Percentiles rank a stretch among this genome's conserved stretches.
Evolutionary conservation across 1,140 invertebrate species (phyloP).

Genomic region (Conus ventricosus): DNA sequence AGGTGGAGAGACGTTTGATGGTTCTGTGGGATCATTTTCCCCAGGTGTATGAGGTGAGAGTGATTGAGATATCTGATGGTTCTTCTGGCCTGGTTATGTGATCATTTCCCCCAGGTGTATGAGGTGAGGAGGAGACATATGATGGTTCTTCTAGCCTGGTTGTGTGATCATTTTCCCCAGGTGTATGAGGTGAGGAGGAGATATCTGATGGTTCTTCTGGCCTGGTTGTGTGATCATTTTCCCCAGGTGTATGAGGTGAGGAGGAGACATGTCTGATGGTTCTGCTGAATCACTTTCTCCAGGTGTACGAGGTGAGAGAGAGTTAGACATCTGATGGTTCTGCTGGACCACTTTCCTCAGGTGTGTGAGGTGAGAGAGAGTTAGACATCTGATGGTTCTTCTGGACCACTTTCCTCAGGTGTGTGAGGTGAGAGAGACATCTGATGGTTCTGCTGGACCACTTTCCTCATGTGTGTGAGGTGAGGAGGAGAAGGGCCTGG

Average conservation of each 20-base stretch:
- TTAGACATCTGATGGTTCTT: background rate
- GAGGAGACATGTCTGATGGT: background rate
- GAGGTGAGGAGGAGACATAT: too few species aligned
- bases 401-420: constrained; percentile 46
- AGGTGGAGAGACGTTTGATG: background rate
- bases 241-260: constrained; percentile 43
- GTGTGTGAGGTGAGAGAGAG: constrained; percentile 34
- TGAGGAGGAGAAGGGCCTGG: too few species aligned
- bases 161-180: too few species aligned
- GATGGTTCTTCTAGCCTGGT: too few species aligned
- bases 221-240: constrained; percentile 47
- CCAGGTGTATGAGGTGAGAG: background rate
- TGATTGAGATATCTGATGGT: too few species aligned
- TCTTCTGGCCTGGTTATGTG: too few species aligned
- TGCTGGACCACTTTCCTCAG: constrained; percentile 48
- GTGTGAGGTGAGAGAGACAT: constrained; percentile 41
- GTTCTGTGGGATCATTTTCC: background rate
- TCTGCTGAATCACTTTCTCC: background rate
- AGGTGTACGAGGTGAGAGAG: background rate
- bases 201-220: background rate
- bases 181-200: too few species aligned
- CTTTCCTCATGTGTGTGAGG: too few species aligned
- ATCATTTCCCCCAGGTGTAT: too few species aligned
- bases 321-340: background rate
- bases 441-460: too few species aligned